Conservation (phyloP, 2,888 invertebrate species). For the Drosophila ustulata region DNA sequence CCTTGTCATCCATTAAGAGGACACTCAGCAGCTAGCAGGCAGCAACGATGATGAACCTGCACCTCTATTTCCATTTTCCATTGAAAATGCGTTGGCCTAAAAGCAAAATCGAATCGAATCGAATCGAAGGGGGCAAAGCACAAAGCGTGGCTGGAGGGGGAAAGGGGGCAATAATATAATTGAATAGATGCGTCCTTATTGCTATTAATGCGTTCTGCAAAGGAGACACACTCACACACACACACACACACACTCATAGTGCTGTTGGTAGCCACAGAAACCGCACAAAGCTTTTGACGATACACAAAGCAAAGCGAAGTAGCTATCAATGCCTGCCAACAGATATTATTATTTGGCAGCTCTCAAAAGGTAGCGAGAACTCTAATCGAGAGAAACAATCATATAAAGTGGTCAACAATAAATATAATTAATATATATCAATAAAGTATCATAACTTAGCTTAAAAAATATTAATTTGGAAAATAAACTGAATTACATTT, state of each 20-base stretch:
- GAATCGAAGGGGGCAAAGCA: constrained; percentile 9
- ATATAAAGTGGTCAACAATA: too few relatives aligned
- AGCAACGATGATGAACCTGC: constrained; percentile 32
- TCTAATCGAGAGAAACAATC: too few relatives aligned
- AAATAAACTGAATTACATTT: too few relatives aligned
- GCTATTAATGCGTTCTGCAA: constrained; percentile 62
- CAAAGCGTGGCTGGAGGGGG: too few relatives aligned
- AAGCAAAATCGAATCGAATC: constrained; percentile 27
- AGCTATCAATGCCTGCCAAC: constrained; percentile 33
- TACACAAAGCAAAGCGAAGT: constrained; percentile 25
- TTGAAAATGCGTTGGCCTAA: constrained; percentile 33
- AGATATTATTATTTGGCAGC: constrained; percentile 8
- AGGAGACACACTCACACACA: constrained; percentile 23
- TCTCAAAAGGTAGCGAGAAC: too few relatives aligned
- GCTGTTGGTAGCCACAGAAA: constrained; percentile 58
- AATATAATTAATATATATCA: too few relatives aligned
- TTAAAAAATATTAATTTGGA: too few relatives aligned
- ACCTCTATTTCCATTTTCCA: constrained; percentile 15
- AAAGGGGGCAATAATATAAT: constrained; percentile 60
- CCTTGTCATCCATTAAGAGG: constrained; percentile 74
- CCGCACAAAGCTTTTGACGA: constrained; percentile 56
- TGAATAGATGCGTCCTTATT: constrained; percentile 76
- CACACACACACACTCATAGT: constrained; percentile 46
- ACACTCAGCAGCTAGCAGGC: constrained; percentile 4
- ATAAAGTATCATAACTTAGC: too few relatives aligned